Percentiles rank a stretch among this genome's conserved stretches.
These are phyloP conservation scores for Anticlea derivata DNA, from an alignment of 2,888 invertebrate species.

Conservation along the genomic window DNA sequence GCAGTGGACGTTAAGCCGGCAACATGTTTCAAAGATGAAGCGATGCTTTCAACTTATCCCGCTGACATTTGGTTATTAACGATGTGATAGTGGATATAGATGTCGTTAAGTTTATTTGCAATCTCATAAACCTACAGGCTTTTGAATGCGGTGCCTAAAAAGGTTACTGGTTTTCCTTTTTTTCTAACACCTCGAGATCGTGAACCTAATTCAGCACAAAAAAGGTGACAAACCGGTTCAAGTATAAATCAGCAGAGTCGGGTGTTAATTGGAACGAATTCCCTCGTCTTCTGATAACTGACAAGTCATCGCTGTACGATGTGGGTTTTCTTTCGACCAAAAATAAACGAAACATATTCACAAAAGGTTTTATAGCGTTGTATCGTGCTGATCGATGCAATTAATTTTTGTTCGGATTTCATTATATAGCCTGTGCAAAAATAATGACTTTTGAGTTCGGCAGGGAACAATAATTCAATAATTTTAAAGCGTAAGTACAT, in stretches of 20 bases:
- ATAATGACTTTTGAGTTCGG: too few species aligned
- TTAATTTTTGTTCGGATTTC: slow-evolving; percentile 25
- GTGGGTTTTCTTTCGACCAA: slow-evolving; percentile 33
- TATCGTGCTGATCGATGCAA: slow-evolving; percentile 28
- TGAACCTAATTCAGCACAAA: slow-evolving; percentile 64
- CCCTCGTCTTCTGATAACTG: slow-evolving; percentile 60
- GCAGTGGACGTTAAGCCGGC: slow-evolving; percentile 53
- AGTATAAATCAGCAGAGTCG: slow-evolving; percentile 67
- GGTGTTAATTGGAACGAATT: slow-evolving; percentile 81
- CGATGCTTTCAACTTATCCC: slow-evolving; percentile 31
- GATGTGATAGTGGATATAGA: slow-evolving; percentile 24
- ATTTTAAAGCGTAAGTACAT: too few species aligned
- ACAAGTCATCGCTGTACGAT: slow-evolving; percentile 39
- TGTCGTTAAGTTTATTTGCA: slow-evolving; percentile 22
- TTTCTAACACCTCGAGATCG: slow-evolving; percentile 60
- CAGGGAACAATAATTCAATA: too few species aligned
- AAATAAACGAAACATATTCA: slow-evolving; percentile 30
- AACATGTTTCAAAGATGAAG: slow-evolving; percentile 41
- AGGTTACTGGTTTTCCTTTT: slow-evolving; percentile 44
- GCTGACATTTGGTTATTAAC: slow-evolving; percentile 28
- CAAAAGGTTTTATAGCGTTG: slow-evolving; percentile 28
- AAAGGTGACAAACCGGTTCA: slow-evolving; percentile 62
- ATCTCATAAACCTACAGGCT: slow-evolving; percentile 3
- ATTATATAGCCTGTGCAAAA: too few species aligned
- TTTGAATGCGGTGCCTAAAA: slow-evolving; percentile 24